Base-by-base conservation (phyloP, 2,797 vertebrate species). In the Typhlichthys subterraneus region DNA sequence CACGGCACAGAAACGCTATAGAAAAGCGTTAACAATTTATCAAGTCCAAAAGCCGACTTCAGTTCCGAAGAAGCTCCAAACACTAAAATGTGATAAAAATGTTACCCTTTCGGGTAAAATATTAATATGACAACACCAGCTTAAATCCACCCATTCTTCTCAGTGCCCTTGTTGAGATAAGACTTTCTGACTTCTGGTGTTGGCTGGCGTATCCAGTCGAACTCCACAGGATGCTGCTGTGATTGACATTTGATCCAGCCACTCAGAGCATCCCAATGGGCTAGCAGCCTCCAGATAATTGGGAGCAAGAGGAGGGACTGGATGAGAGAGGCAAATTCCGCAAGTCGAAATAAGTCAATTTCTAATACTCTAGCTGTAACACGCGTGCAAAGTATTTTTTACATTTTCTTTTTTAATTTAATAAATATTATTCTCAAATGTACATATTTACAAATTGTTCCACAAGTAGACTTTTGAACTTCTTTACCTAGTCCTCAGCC, bases 141-240 rank as follows among this genome's bases (percentile, higher is more conserved):
- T 17, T 45, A 5, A 55, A 12, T 55, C 57, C 9, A 19, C 2
- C 45, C 61, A 67, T 56, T 66, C 62, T 62, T 53, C 29, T 61
- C n/a, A 10, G 53, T 57, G 66, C 68, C 67, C 69, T 64, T 64
- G 62, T 51, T 69, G 65, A 84, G 82, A 82, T 84, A 77, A 64
- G 80, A 85, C 83, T 90, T 89, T 88, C 73, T 85, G 84, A 87
- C 77, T 88, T 90, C 80, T 89, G 80, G 82, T 67, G 70, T 69
- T 72, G 67, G 70, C 59, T 61, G 69, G 45, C 13, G 58, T 70
- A 63, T 11, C 79, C 76, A 79, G 77, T 70, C 78, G 70, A 70
- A 77, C 78, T 60, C 70, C 54, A 61, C 72, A 56, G 79, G 79
- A 73, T 67, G 59, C 70, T 59, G 12, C 10, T 10, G 15, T 72